Percentiles rank a stretch among this genome's conserved stretches.
Conservation (phyloP, 2,888 invertebrate species). For the Parnassius mnemosyne region DNA sequence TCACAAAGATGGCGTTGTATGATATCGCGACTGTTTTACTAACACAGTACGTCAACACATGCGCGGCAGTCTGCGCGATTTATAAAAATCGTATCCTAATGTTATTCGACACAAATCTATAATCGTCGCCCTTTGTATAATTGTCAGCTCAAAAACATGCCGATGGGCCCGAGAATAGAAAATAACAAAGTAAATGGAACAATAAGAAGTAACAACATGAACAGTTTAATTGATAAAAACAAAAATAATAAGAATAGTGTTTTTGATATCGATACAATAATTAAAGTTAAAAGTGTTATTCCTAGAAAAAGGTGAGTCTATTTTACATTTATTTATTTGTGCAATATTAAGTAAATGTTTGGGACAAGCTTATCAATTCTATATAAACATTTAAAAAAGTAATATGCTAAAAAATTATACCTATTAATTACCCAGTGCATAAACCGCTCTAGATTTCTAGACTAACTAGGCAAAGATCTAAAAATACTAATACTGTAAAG, state of each 20-base stretch:
- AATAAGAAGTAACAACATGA: slow-evolving; percentile 46
- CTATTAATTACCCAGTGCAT: slow-evolving; percentile 27
- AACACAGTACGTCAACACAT: slow-evolving; percentile 55
- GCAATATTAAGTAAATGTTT: background rate
- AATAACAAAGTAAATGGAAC: slow-evolving; percentile 37
- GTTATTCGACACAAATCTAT: slow-evolving; percentile 72
- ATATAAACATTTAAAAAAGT: too few relatives aligned
- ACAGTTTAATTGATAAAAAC: slow-evolving; percentile 56
- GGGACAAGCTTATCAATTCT: background rate
- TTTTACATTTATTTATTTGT: slow-evolving; percentile 31
- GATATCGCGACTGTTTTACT: slow-evolving; percentile 46
- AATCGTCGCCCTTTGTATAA: slow-evolving; percentile 66
- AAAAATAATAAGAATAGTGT: slow-evolving; percentile 52
- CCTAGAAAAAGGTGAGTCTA: slow-evolving; percentile 67
- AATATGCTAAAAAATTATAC: background rate
- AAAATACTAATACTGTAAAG: slow-evolving; percentile 37
- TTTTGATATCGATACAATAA: slow-evolving; percentile 49
- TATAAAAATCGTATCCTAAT: slow-evolving; percentile 74
- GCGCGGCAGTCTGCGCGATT: slow-evolving; percentile 77
- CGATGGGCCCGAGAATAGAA: slow-evolving; percentile 39
- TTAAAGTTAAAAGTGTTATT: slow-evolving; percentile 75
- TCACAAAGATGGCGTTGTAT: slow-evolving; percentile 43
- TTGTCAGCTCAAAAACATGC: slow-evolving; percentile 64
- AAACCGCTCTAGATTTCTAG: slow-evolving; percentile 52
- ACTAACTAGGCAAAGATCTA: slow-evolving; percentile 48